Evolutionary conservation across 2,797 vertebrate species (phyloP).

Genomic region (Limnodromus scolopaceus): DNA sequence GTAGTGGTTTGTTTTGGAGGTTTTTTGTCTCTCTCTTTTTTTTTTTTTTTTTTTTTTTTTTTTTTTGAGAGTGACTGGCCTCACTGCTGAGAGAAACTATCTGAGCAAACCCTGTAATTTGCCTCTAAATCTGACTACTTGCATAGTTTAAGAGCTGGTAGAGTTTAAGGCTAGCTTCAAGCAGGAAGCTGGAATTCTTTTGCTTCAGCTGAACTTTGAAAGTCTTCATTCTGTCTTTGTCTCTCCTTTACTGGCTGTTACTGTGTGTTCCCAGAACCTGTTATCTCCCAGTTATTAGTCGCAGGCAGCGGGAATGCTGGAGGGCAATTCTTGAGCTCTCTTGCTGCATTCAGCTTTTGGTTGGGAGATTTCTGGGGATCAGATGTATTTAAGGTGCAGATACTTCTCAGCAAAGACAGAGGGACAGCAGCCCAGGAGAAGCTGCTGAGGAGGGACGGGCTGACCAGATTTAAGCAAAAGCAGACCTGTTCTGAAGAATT

Average conservation of each 20-base stretch:
- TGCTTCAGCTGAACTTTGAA: neutral
- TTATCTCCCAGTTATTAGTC: neutral
- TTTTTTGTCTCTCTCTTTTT: neutral
- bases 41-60: neutral
- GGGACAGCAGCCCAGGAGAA: neutral
- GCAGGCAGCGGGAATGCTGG: neutral
- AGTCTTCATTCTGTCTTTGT: neutral
- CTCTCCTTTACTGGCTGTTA: neutral
- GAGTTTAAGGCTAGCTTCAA: neutral
- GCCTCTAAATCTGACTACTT: neutral
- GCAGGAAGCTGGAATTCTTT: neutral
- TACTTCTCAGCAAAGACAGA: accelerated
- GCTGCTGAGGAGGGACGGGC: neutral
- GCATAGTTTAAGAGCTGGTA: neutral
- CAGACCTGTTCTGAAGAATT: neutral
- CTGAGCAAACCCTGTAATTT: neutral
- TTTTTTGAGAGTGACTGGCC: neutral
- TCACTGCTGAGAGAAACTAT: neutral
- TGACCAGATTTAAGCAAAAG: neutral
- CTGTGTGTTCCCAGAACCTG: neutral
- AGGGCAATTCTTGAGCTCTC: neutral
- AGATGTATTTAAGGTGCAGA: neutral
- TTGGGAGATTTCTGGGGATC: neutral
- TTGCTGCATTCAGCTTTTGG: neutral
- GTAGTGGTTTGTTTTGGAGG: neutral